Evolutionary conservation across 2,888 invertebrate genomes (phyloP), one percentile per base, ranked within the genome.

Genomic region (Salpingus planirostris): DNA sequence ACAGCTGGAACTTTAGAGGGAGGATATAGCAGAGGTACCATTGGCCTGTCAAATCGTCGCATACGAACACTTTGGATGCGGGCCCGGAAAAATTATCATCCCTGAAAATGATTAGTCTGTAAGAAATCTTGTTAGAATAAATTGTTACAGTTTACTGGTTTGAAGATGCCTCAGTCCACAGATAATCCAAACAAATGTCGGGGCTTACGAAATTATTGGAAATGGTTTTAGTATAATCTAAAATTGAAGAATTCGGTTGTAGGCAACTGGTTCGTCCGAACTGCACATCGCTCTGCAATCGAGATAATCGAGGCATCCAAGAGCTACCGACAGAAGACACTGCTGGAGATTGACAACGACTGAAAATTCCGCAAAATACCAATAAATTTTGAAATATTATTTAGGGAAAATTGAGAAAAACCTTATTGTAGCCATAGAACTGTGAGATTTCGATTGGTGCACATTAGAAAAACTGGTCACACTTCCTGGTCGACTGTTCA

Each of bases 171-270:
- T 93, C 93, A 0, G 84, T 84, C 93, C 93, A 95, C 8, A 92
- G 67, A 55, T 86, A 83, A 46, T 95, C 92, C 24, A 95, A 68
- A 52, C 91, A 92, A 42, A 92, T 71, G n/a, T n/a, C n/a, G n/a
- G n/a, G n/a, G n/a, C n/a, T n/a, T n/a, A n/a, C n/a, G n/a, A n/a
- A n/a, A n/a, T n/a, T n/a, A n/a, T n/a, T n/a, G n/a, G n/a, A n/a
- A n/a, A n/a, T n/a, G n/a, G n/a, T n/a, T n/a, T n/a, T n/a, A n/a
- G n/a, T n/a, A n/a, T n/a, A n/a, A n/a, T n/a, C n/a, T n/a, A n/a
- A n/a, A n/a, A n/a, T n/a, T n/a, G n/a, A n/a, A n/a, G n/a, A n/a
- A n/a, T n/a, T n/a, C n/a, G n/a, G n/a, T n/a, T n/a, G n/a, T n/a
- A n/a, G n/a, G n/a, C n/a, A n/a, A n/a, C n/a, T n/a, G n/a, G n/a